These are phyloP conservation scores for Formica exsecta DNA, from an alignment of 1,140 invertebrate genomes.

Conservation along the genomic window DNA sequence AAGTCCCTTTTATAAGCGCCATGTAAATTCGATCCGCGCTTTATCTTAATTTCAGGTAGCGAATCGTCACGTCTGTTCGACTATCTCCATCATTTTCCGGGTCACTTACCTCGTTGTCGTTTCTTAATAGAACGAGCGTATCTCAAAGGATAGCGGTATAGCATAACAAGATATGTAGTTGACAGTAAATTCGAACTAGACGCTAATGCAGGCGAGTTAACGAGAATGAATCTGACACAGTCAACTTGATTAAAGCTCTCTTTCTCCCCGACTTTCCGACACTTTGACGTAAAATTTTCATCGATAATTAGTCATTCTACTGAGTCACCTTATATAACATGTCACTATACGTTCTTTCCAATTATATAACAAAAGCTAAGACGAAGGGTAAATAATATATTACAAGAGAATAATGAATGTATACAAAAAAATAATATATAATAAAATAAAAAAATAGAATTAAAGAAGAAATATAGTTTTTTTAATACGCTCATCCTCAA, in stretches of 20 bases:
- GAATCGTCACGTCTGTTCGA: slow-evolving; percentile 51
- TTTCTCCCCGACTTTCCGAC: background rate
- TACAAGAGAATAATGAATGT: background rate
- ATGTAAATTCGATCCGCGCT: slow-evolving; percentile 33
- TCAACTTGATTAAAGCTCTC: slow-evolving; percentile 28
- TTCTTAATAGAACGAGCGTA: slow-evolving; percentile 50
- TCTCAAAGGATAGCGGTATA: background rate
- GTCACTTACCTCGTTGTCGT: slow-evolving; percentile 43
- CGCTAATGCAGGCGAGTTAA: slow-evolving; percentile 26
- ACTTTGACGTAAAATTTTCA: slow-evolving; percentile 18
- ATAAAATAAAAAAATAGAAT: slow-evolving; percentile 10
- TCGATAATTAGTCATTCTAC: slow-evolving; percentile 5
- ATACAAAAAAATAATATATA: background rate
- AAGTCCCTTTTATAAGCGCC: slow-evolving; percentile 33
- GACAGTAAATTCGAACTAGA: slow-evolving; percentile 17
- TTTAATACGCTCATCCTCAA: background rate
- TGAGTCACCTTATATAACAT: background rate
- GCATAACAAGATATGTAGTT: slow-evolving; percentile 36
- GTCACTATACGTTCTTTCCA: background rate
- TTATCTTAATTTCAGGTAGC: slow-evolving; percentile 64
- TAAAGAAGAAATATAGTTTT: background rate
- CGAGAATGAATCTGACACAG: background rate
- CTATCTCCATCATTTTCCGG: slow-evolving; percentile 57
- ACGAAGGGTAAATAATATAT: background rate
- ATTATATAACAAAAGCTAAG: background rate